Conservation (phyloP, 2,888 invertebrate species). For the Hecatera dysodea region DNA sequence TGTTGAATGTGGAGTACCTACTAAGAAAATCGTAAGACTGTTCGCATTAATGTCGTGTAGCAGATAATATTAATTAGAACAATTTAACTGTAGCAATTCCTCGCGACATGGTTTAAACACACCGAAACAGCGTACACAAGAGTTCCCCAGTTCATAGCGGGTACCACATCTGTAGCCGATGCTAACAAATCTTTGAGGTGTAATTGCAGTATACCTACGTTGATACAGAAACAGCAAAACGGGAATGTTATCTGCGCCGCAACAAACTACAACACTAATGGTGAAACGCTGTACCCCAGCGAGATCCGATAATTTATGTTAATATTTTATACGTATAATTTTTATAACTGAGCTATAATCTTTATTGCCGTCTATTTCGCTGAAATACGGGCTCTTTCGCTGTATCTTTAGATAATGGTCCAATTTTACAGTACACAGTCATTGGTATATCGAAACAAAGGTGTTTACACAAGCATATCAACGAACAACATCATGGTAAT, state of each 20-base stretch:
- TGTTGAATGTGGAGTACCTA: background rate
- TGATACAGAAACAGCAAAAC: slow-evolving; percentile 74
- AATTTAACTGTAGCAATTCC: slow-evolving; percentile 14
- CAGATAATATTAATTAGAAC: slow-evolving; percentile 3
- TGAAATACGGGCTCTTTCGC: slow-evolving; percentile 34
- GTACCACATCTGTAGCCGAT: slow-evolving; percentile 69
- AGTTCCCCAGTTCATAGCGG: slow-evolving; percentile 65
- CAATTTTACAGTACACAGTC: slow-evolving; percentile 24
- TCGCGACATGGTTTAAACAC: slow-evolving; percentile 12
- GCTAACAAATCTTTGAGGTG: slow-evolving; percentile 84
- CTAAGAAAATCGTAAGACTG: background rate
- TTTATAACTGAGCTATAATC: slow-evolving; percentile 57
- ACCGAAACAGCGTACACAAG: slow-evolving; percentile 4
- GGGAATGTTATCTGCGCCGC: slow-evolving; percentile 82
- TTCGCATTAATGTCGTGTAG: background rate
- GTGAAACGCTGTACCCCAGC: slow-evolving; percentile 80
- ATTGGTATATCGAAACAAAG: slow-evolving; percentile 38
- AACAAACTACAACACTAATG: slow-evolving; percentile 84
- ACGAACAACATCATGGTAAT: slow-evolving; percentile 62
- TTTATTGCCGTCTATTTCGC: slow-evolving; percentile 44
- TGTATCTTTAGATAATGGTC: slow-evolving; percentile 40
- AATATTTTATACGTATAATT: slow-evolving; percentile 73
- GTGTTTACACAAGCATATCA: slow-evolving; percentile 43
- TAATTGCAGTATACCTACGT: slow-evolving; percentile 83
- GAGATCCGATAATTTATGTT: slow-evolving; percentile 74